Evolutionary conservation across 2,113 vertebrate genomes (phyloP).

Genomic region (Equus przewalskii): DNA sequence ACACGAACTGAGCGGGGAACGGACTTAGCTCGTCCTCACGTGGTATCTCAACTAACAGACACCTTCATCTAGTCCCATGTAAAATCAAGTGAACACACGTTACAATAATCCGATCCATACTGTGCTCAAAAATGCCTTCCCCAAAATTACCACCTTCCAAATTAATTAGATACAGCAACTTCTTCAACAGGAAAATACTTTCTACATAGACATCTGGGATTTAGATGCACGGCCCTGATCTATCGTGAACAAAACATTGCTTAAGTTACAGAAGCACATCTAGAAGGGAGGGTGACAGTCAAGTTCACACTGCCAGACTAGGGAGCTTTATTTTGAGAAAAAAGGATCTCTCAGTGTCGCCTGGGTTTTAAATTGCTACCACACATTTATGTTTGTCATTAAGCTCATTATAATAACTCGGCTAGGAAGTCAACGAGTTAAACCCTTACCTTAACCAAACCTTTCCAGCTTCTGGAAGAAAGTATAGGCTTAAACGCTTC

Average conservation of each 20-base stretch:
- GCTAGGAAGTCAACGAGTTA: neutral
- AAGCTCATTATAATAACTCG: neutral
- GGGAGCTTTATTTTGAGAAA: neutral
- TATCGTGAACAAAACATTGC: neutral
- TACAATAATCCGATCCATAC: neutral
- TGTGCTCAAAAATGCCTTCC: neutral
- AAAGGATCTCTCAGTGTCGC: neutral
- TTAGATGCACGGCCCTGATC: neutral
- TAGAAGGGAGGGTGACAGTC: neutral
- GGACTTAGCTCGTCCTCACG: too few relatives aligned
- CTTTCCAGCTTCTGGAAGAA: conserved; percentile 85
- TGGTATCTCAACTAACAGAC: too few relatives aligned
- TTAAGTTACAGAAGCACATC: neutral
- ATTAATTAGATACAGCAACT: neutral
- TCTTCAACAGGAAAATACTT: neutral
- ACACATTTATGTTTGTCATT: neutral
- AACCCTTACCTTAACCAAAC: conserved; percentile 91
- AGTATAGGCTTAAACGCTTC: conserved; percentile 93
- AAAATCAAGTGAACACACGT: neutral
- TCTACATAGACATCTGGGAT: neutral
- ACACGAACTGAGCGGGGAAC: neutral
- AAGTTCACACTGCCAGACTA: neutral
- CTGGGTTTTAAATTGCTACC: neutral
- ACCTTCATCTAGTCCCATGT: neutral
- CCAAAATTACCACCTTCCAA: neutral